Conservation (phyloP, 2,888 invertebrate genomes). For the Papilio elwesi region DNA sequence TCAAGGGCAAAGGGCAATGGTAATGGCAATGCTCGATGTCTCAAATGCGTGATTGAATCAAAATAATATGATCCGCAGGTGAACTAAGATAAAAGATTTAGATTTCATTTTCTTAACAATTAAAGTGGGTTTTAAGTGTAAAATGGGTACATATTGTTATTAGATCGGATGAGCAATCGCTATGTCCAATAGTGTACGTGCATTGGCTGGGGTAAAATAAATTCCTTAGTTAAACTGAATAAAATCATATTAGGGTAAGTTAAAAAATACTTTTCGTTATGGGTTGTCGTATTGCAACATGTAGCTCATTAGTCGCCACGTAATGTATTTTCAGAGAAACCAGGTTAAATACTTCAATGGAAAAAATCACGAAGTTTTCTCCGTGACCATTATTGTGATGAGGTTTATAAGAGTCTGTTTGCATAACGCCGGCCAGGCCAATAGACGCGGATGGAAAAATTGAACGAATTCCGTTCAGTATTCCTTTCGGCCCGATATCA, state of each 20-base stretch:
- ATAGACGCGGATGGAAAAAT: slow-evolving; percentile 37
- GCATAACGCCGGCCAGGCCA: slow-evolving; percentile 35
- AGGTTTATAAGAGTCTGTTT: slow-evolving; percentile 38
- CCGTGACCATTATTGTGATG: slow-evolving; percentile 27
- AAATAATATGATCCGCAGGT: too few species aligned
- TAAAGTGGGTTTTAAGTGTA: too few species aligned
- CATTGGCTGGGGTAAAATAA: background rate
- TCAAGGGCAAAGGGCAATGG: too few species aligned
- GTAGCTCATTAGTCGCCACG: slow-evolving; percentile 3
- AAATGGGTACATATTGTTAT: too few species aligned
- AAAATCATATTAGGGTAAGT: background rate
- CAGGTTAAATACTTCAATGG: slow-evolving; percentile 19
- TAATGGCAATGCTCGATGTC: too few species aligned
- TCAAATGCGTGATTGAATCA: too few species aligned
- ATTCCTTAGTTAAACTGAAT: background rate
- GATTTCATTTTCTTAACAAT: too few species aligned
- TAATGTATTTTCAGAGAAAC: slow-evolving; percentile 1
- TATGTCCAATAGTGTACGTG: too few species aligned
- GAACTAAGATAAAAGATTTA: too few species aligned
- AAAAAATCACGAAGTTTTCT: slow-evolving; percentile 28
- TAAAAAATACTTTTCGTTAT: background rate
- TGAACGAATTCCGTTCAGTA: slow-evolving; percentile 39
- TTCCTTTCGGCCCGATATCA: slow-evolving; percentile 36
- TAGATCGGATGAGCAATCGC: too few species aligned
- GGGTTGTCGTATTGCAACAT: background rate